These are phyloP conservation scores for Chromis chromis DNA, from an alignment of 2,797 vertebrate species.

Conservation along the genomic window DNA sequence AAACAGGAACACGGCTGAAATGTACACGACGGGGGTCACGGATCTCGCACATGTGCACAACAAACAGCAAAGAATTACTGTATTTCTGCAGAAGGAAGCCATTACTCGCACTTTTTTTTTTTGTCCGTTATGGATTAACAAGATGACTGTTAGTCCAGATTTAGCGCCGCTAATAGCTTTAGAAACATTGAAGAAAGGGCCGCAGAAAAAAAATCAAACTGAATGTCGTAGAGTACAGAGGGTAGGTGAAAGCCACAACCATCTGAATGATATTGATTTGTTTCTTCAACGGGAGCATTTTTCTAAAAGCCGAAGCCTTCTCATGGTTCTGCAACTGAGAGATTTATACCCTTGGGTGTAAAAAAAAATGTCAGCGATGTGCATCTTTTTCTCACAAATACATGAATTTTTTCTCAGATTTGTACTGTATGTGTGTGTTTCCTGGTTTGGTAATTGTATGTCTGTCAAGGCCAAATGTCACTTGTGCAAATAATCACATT, in stretches of 20 bases:
- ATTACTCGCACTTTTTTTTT: conserved; percentile 16
- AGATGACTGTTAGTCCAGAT: conserved; percentile 15
- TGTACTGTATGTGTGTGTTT: background rate
- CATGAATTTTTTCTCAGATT: background rate
- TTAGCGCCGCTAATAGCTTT: conserved; percentile 5
- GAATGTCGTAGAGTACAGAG: conserved; percentile 24
- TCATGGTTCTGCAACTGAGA: background rate
- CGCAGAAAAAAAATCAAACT: conserved; percentile 30
- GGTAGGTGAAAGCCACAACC: background rate
- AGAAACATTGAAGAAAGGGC: conserved; percentile 36
- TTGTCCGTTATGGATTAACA: conserved; percentile 17
- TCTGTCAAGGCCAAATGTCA: conserved; percentile 2
- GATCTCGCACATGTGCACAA: background rate
- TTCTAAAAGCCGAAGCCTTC: conserved; percentile 18
- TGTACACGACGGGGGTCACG: background rate
- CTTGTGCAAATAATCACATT: conserved; percentile 28
- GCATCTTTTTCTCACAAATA: background rate
- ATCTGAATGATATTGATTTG: conserved; percentile 38
- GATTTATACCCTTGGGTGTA: background rate
- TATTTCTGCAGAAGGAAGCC: background rate
- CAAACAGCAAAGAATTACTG: background rate
- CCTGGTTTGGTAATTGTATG: background rate
- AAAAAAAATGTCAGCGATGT: background rate
- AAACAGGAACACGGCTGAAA: conserved; percentile 4
- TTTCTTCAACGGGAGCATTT: conserved; percentile 3